phyloP scores from a whole-genome alignment of 2,888 invertebrate genomes.

The Polyommatus icarus region DNA sequence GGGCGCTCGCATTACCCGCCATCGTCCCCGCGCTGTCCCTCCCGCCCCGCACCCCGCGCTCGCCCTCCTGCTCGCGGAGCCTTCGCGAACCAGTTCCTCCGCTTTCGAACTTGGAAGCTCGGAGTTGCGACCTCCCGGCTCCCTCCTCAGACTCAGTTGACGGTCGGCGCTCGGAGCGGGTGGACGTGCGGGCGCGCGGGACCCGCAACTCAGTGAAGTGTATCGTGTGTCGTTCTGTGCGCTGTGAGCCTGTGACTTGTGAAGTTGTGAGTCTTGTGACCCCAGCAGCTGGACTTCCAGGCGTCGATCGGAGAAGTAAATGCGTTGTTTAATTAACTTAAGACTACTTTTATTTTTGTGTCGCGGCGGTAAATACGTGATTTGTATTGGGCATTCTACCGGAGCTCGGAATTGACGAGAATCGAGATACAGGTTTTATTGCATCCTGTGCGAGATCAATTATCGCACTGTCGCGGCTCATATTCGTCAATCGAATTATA shows the following conservation, averaged over 20 bases:
- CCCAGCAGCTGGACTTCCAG: background rate
- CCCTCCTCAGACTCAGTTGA: conserved; percentile 38
- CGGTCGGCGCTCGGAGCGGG: conserved; percentile 31
- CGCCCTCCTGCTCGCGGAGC: background rate
- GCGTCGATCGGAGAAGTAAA: background rate
- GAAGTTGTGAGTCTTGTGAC: background rate
- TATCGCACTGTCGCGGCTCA: background rate
- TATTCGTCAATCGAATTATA: conserved; percentile 2
- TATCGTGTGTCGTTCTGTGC: conserved; percentile 37
- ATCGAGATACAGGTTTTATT: conserved; percentile 28
- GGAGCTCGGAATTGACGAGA: conserved; percentile 29
- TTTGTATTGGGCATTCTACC: background rate
- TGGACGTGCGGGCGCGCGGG: conserved; percentile 33
- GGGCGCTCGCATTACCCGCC: conserved; percentile 37
- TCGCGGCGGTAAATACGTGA: background rate
- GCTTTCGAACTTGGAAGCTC: background rate
- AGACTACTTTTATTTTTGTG: background rate
- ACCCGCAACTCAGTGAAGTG: conserved; percentile 35
- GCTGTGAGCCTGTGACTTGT: background rate
- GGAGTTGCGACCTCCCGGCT: conserved; percentile 2
- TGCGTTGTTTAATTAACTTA: background rate
- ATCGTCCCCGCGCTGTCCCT: background rate
- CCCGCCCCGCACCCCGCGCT: background rate
- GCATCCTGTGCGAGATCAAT: conserved; percentile 7
- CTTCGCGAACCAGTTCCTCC: conserved; percentile 32